Percentiles rank a stretch among this genome's conserved stretches.
Conservation (phyloP, 2,113 vertebrate genomes). For the Macroglossus sobrinus region DNA sequence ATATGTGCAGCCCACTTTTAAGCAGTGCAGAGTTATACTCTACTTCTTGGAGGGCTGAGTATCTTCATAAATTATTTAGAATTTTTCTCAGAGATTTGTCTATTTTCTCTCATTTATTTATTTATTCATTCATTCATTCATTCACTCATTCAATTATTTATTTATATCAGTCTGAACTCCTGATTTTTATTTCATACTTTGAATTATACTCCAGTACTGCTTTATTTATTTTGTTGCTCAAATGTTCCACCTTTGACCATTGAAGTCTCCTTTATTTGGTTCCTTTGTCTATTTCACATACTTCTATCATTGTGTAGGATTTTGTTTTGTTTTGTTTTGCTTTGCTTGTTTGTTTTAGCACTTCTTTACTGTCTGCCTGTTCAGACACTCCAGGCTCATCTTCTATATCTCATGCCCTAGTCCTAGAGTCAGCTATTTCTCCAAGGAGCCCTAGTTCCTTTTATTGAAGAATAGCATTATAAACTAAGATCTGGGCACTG, state of each 20-base stretch:
- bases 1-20: not conserved
- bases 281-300: not conserved
- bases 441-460: not conserved
- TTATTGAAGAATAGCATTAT: not conserved
- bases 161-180: not conserved
- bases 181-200: not conserved
- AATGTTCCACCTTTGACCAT: not conserved
- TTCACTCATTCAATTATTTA: not conserved
- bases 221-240: not conserved
- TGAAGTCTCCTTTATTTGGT: not conserved
- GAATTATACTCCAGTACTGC: not conserved
- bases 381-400: not conserved
- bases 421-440: not conserved
- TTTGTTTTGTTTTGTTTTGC: not conserved
- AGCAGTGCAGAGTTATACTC: not conserved
- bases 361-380: not conserved
- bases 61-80: not conserved
- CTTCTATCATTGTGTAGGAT: too few relatives aligned
- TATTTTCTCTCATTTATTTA: not conserved
- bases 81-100: not conserved
- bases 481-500: not conserved
- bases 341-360: not conserved
- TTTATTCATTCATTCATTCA: not conserved
- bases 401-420: not conserved
- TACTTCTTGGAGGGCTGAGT: not conserved